These are phyloP conservation scores for Dascillus cervinus DNA, from an alignment of 2,888 invertebrate species.

Conservation along the genomic window DNA sequence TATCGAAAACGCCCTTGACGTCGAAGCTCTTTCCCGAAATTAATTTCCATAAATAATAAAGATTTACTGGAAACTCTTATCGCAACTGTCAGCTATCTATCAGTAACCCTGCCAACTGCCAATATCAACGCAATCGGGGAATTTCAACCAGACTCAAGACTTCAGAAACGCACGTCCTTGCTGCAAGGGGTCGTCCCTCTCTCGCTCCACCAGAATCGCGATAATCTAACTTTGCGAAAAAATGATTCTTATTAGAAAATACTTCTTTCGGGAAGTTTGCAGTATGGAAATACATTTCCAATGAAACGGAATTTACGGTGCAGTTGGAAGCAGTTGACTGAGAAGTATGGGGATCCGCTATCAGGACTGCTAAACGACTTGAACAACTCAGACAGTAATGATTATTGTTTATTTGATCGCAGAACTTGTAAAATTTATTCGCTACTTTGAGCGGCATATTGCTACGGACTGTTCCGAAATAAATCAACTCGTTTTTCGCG, in stretches of 20 bases:
- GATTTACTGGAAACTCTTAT: conserved; percentile 14
- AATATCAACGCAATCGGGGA: conserved; percentile 11
- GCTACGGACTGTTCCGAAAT: conserved; percentile 20
- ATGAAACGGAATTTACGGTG: conserved; percentile 11
- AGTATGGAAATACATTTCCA: conserved; percentile 3
- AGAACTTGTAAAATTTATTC: conserved; percentile 34
- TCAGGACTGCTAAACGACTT: conserved; percentile 33
- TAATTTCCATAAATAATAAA: conserved; percentile 19
- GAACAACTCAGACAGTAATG: conserved; percentile 39
- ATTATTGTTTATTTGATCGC: conserved; percentile 41
- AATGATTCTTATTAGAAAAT: too few species aligned
- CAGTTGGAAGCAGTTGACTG: conserved; percentile 17
- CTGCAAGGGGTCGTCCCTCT: too few species aligned
- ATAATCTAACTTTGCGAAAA: conserved; percentile 1
- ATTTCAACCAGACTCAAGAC: not conserved
- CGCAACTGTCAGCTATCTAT: conserved; percentile 15
- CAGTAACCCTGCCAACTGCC: conserved; percentile 8
- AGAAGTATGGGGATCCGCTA: conserved; percentile 25
- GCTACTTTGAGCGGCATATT: conserved; percentile 25
- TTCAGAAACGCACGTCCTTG: conserved; percentile 2
- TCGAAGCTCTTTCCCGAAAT: too few species aligned
- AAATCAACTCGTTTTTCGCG: conserved; percentile 26
- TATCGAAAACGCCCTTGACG: too few species aligned
- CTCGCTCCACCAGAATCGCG: too few species aligned
- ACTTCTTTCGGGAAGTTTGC: conserved; percentile 3